Base-by-base conservation (phyloP, 2,113 vertebrate species). In the Hiodon tergisus region DNA sequence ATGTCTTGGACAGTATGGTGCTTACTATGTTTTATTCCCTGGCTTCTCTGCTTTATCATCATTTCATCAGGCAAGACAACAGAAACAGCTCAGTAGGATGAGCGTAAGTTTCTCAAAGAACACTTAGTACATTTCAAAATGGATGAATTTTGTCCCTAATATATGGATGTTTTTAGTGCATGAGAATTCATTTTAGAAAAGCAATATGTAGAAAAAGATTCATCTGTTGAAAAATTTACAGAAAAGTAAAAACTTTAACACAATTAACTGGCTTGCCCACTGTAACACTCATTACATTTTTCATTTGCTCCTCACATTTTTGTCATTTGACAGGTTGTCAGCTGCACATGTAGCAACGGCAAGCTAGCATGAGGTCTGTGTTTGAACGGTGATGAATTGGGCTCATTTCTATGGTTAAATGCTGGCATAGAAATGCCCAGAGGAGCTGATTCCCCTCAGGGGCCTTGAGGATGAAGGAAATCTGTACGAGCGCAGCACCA, bases 361-460 rank as follows among this genome's bases (percentile, higher is more conserved):
- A 47, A 52, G 31, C 9, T 55, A 46, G 62, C 14, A n/a, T 51
- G 48, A 57, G 65, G 54, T 67, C 59, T 14, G 4, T 51, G 51
- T 55, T 31, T 71, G 55, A 68, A 14, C n/a, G 46, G 65, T 67
- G 65, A 75, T 57, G 47, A 17, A 68, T 75, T 67, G 11, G 78
- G 80, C 79, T 85, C 85, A 87, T 88, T 87, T 87, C 85, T 87
- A 85, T 80, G 62, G 81, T 80, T 83, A 83, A 83, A 84, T 82
- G 82, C 86, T 85, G 81, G 85, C 76, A 79, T 76, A 70, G 78
- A 84, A 67, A 76, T 65, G 52, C 75, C 67, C 52, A 76, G 59
- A 71, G 50, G 83, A 62, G 80, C 79, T 86, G 84, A 87, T 90
- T 90, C 90, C 85, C 85, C 83, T 83, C 77, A 86, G 85, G 82